phyloP scores from a whole-genome alignment of 2,888 invertebrate species.

The Ametastegia equiseti region DNA sequence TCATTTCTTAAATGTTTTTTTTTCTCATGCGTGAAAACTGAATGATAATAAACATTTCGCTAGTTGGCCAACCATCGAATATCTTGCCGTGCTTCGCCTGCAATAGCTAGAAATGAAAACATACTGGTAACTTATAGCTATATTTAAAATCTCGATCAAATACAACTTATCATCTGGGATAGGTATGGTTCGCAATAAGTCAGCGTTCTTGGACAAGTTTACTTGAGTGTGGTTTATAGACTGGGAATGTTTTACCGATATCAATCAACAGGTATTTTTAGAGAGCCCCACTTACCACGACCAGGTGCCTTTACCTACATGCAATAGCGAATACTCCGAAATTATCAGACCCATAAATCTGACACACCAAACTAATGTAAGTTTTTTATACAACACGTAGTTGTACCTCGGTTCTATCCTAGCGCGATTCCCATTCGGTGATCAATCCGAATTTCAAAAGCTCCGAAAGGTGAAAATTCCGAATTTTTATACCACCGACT shows the following conservation, averaged over 20 bases:
- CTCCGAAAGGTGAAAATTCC: no score
- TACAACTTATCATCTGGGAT: conserved; percentile 1
- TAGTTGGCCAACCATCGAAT: no score
- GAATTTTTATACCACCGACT: no score
- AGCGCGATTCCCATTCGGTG: not conserved
- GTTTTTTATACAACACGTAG: not conserved
- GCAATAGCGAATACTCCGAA: not conserved
- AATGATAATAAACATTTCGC: no score
- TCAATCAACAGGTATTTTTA: conserved; percentile 40
- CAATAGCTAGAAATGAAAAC: no score
- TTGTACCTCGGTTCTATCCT: not conserved
- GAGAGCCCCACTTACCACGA: not conserved
- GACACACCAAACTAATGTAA: not conserved
- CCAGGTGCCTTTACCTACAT: not conserved
- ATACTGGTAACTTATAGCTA: not conserved
- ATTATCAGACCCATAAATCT: not conserved
- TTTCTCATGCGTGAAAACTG: no score
- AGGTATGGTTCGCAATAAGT: not conserved
- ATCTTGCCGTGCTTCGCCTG: no score
- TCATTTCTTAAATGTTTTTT: no score
- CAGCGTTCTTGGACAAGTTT: conserved; percentile 17
- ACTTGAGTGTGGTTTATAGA: conserved; percentile 15
- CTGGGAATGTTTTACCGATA: conserved; percentile 37
- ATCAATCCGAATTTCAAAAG: not conserved
- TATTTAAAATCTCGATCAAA: not conserved